Percentiles rank a stretch among this genome's conserved stretches.
These are phyloP conservation scores for Oreochromis mossambicus DNA, from an alignment of 2,797 vertebrate species.

Conservation along the genomic window DNA sequence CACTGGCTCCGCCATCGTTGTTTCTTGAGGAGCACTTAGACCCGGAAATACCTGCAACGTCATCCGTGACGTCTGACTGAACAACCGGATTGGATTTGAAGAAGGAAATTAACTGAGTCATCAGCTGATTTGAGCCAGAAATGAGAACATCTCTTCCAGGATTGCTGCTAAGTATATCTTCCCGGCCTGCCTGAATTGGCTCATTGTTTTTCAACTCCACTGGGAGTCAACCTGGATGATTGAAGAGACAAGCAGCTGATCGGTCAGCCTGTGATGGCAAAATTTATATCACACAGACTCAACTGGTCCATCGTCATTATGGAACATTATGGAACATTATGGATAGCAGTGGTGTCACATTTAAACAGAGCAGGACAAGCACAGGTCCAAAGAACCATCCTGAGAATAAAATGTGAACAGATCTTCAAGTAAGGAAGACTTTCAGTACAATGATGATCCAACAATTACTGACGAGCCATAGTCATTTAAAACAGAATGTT, in stretches of 20 bases:
- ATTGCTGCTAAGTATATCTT: neutral
- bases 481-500: neutral
- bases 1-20: no score
- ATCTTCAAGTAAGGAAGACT: neutral
- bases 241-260: neutral
- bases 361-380: neutral
- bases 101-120: neutral
- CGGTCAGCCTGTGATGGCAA: neutral
- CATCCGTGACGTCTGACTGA: no score
- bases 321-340: neutral
- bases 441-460: neutral
- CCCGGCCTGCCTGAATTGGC: neutral
- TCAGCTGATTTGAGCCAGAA: rapidly evolving
- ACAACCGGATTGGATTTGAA: no score
- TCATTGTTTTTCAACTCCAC: neutral
- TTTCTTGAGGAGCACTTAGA: no score
- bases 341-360: neutral
- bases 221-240: neutral
- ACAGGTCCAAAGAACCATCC: neutral
- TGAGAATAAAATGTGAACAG: neutral
- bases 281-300: neutral
- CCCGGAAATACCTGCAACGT: no score
- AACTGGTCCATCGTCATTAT: neutral
- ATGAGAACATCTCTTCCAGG: neutral
- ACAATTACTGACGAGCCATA: neutral